Evolutionary conservation across 2,888 invertebrate genomes (phyloP), one percentile per base, ranked within the genome.

Genomic region (Drosophila aldrichi): DNA sequence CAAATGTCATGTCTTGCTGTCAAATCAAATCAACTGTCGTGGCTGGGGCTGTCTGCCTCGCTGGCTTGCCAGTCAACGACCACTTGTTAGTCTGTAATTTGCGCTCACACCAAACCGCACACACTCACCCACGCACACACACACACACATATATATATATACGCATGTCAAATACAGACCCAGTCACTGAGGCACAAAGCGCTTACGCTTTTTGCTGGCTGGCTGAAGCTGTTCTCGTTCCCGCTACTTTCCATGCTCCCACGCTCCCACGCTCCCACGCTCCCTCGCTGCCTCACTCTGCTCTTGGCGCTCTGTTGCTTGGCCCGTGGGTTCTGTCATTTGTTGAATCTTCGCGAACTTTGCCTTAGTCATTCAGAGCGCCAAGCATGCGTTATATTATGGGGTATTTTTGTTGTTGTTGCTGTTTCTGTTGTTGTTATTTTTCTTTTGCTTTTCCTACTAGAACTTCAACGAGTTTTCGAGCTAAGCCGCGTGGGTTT

Each of bases 81-180:
- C 88, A 89, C 88, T 89, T 89, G 88, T 89, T 89, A 90, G 90
- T 88, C 87, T 86, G 87, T 81, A 90, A 90, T 90, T 88, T 87
- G 79, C 75, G 71, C 81, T 76, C 79, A 74, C 73, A 59, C 74
- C 68, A 56, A 48, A 43, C 29, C 38, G 57, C 58, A 67, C 57
- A 66, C 20, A 36, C 56, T 38, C 18, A 55, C 16, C 40, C n/a
- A 34, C 56, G 29, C n/a, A 51, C n/a, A 58, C 44, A 60, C 72
- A 44, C 48, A 61, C 55, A 44, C 54, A 56, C 52, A 61, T 63
- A 64, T 63, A 58, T 38, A 55, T 57, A 60, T 41, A 55, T 57
- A 60, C 56, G 63, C 60, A 69, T 71, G 82, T 89, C 89, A 88
- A 59, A 69, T 63, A 74, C 77, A 85, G 72, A 73, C 70, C 63